Evolutionary conservation across 2,797 vertebrate genomes (phyloP).

Genomic region (Lepus oiostolus): DNA sequence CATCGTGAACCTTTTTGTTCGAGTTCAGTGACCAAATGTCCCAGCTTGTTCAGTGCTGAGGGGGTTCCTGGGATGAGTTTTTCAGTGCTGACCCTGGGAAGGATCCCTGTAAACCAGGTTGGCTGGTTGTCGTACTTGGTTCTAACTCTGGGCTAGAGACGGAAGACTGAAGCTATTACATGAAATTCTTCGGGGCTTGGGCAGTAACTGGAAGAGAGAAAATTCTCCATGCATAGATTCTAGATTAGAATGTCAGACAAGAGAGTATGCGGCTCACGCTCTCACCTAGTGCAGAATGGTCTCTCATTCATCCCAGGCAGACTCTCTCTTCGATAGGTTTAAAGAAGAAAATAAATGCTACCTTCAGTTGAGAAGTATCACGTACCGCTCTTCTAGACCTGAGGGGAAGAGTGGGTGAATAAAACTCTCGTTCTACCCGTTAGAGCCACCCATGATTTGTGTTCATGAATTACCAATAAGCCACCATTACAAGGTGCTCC

Average conservation of each 20-base stretch:
- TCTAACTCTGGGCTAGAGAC: not conserved
- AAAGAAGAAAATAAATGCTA: not conserved
- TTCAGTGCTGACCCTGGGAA: not conserved
- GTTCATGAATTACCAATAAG: not conserved
- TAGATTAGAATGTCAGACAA: not conserved
- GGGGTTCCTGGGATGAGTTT: not conserved
- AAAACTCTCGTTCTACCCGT: too few species aligned
- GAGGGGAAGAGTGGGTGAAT: too few species aligned
- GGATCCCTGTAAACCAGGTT: not conserved
- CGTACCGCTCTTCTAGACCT: not conserved
- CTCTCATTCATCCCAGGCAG: not conserved
- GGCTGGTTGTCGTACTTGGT: not conserved
- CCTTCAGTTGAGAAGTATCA: not conserved
- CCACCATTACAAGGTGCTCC: not conserved
- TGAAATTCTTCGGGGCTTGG: conserved; percentile 2
- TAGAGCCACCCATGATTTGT: not conserved
- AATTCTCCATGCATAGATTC: not conserved
- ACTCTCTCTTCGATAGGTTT: too few species aligned
- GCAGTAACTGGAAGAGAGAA: conserved; percentile 30
- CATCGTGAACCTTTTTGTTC: not conserved
- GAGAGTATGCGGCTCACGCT: not conserved
- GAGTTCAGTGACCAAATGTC: not conserved
- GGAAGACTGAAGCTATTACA: conserved; percentile 5
- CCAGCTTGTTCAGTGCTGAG: not conserved
- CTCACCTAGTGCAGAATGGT: not conserved